phyloP scores from a whole-genome alignment of 1,140 invertebrate species.

The Diabrotica undecimpunctata region DNA sequence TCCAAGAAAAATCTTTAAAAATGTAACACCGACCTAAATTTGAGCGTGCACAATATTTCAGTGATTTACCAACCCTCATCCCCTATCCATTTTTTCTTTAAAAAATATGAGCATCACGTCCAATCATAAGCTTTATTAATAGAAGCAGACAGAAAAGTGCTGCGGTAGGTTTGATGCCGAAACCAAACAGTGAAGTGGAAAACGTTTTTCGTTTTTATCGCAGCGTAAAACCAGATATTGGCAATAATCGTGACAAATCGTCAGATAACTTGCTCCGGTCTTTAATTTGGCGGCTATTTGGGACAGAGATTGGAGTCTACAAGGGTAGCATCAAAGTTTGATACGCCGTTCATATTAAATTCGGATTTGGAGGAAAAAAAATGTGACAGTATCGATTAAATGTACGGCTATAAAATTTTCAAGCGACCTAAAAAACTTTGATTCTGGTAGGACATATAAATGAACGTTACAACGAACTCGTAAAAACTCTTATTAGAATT shows the following conservation, averaged over 20 bases:
- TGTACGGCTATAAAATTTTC: no score
- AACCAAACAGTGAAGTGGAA: neutral
- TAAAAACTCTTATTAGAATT: no score
- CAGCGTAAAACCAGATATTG: neutral
- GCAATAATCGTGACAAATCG: neutral
- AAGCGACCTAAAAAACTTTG: no score
- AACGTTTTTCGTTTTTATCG: neutral
- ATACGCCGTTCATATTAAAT: no score
- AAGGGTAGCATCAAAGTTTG: neutral
- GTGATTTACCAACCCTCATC: neutral
- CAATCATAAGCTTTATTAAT: slow-evolving; percentile 1
- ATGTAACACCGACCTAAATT: neutral
- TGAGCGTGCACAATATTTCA: neutral
- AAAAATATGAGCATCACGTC: neutral
- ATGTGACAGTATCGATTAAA: no score
- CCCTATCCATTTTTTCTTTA: neutral
- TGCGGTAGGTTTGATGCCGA: neutral
- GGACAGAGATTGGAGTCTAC: neutral
- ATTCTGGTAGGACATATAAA: no score
- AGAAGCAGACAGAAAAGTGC: neutral
- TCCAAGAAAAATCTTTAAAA: slow-evolving; percentile 1
- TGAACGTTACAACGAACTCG: no score
- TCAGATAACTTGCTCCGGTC: neutral
- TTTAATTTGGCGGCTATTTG: neutral
- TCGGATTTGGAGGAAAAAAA: no score